A percentile compares a stretch with the other conserved stretches of the same genome.
Conservation (phyloP, 1,140 invertebrate genomes). For the Hycleus cichorii region DNA sequence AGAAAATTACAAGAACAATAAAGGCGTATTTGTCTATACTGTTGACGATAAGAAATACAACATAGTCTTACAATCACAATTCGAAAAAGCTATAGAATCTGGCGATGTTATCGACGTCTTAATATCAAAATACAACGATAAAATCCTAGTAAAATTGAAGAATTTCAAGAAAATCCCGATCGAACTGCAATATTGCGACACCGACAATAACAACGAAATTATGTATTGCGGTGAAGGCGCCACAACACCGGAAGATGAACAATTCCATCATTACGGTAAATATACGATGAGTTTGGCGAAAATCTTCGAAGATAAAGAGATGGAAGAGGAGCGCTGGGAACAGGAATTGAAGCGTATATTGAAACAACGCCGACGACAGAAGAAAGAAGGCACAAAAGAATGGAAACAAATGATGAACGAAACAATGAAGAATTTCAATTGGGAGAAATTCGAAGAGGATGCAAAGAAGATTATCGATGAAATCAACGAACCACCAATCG, state of each 20-base stretch:
- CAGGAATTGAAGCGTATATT: slow-evolving; percentile 37
- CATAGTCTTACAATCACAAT: slow-evolving; percentile 63
- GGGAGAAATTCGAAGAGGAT: slow-evolving; percentile 54
- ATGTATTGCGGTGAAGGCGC: slow-evolving; percentile 53
- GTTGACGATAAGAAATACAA: slow-evolving; percentile 64
- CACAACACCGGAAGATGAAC: slow-evolving; percentile 52
- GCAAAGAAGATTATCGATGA: slow-evolving; percentile 44
- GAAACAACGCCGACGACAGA: slow-evolving; percentile 37
- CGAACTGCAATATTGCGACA: slow-evolving; percentile 56
- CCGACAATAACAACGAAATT: slow-evolving; percentile 50
- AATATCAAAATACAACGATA: slow-evolving; percentile 65
- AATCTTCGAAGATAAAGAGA: slow-evolving; percentile 72
- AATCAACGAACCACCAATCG: slow-evolving; percentile 35
- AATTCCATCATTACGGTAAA: slow-evolving; percentile 50
- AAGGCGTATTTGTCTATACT: slow-evolving; percentile 64
- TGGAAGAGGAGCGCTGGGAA: slow-evolving; percentile 52
- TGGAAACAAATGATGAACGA: slow-evolving; percentile 53
- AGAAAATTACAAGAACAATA: slow-evolving; percentile 50
- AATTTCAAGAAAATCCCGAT: slow-evolving; percentile 64
- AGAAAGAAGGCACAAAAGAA: slow-evolving; percentile 43
- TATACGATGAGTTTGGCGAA: slow-evolving; percentile 56
- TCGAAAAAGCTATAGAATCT: slow-evolving; percentile 68
- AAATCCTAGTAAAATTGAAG: slow-evolving; percentile 62
- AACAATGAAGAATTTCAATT: slow-evolving; percentile 52
- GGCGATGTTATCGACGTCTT: slow-evolving; percentile 70